A percentile compares a stretch with the other conserved stretches of the same genome.
Conservation (phyloP, 2,888 invertebrate species). For the Stenodera caucasica region DNA sequence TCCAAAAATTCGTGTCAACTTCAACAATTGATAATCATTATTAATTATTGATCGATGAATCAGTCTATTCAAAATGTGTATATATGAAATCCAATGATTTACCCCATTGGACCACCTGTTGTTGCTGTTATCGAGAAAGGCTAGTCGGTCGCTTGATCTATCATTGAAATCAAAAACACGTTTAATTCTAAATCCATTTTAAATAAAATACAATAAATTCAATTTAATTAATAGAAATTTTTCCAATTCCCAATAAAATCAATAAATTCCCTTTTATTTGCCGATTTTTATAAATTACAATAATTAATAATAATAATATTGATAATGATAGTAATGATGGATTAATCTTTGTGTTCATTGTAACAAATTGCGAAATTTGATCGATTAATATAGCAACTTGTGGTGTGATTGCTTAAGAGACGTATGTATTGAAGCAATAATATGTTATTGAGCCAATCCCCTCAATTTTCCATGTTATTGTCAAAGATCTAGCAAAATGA, state of each 20-base stretch:
- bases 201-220: no score
- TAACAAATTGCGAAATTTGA: background rate
- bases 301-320: no score
- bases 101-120: background rate
- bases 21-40: no score
- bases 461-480: background rate
- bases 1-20: no score
- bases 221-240: no score
- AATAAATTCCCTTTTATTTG: no score
- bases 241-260: no score
- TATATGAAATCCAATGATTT: background rate
- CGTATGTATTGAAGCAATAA: background rate
- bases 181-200: background rate
- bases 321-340: no score
- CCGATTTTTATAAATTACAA: no score
- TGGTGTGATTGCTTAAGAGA: background rate
- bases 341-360: background rate
- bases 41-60: background rate
- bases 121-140: background rate
- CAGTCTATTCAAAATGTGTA: background rate
- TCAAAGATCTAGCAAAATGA: background rate
- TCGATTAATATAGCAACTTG: background rate
- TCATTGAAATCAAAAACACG: background rate
- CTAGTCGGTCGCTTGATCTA: background rate
- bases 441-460: background rate